Base-by-base conservation (phyloP, 2,888 invertebrate genomes). In the Nebria salina region DNA sequence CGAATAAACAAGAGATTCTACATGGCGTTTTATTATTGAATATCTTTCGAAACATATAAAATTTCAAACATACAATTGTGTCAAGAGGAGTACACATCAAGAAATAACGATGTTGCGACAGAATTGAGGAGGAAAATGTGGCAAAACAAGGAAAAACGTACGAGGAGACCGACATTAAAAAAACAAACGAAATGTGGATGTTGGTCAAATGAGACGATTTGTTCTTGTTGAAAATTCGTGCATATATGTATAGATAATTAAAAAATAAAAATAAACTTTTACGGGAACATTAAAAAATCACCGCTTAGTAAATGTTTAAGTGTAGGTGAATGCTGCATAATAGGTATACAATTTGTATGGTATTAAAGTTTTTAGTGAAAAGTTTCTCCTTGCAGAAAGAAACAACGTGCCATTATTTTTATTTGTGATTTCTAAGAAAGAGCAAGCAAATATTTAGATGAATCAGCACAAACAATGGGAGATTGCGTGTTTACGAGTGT, bases 401-500 rank as follows among this genome's bases (percentile, higher is more conserved):
- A 54, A 54, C 54, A 54, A 54, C 54, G 54, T 54, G 54, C 54
- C 54, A 54, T 54, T 70, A 77, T 70, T 77, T 77, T 77, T 70
- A 70, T 70, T 54, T 68, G 70, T 68, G 70, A 77, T 77, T 77
- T 77, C 77, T 77, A 54, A 77, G 77, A 77, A 77, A 77, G 70
- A 72, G 70, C 68, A 77, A 70, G 70, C 68, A 77, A 26, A 54
- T 54, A 54, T 54, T 54, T 54, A 68, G 70, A 43, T 70, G 77
- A 77, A 77, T 77, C 77, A 70, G 76, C 66, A 76, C 77, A 43
- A 70, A 77, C 66, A 70, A 77, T 70, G 70, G 54, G 54, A 77
- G 70, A 77, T 77, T 77, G 77, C 77, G 77, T 77, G 77, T 77
- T 77, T 77, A 77, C 70, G 77, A 77, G 70, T 77, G 77, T 77